These are phyloP conservation scores for Mormyrus iriodes DNA, from an alignment of 2,113 vertebrate genomes.

Conservation along the genomic window DNA sequence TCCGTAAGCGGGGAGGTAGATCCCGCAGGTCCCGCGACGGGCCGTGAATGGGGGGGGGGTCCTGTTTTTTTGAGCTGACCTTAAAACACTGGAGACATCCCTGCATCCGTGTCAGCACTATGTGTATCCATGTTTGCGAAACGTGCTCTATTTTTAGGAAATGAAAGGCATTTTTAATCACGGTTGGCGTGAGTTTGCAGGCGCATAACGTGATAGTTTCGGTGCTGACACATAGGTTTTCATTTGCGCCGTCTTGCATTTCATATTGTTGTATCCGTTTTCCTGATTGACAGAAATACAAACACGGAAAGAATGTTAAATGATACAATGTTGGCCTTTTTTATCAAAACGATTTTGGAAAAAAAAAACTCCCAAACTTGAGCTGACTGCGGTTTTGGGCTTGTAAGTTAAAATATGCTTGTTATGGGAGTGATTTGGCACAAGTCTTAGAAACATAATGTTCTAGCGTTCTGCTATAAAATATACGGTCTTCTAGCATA, in stretches of 20 bases:
- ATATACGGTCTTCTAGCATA: conserved; percentile 4
- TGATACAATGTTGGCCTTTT: not conserved
- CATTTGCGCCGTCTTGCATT: not conserved
- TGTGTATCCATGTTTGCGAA: not conserved
- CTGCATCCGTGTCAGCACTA: not conserved
- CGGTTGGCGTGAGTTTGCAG: not conserved
- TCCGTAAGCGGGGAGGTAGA: not conserved
- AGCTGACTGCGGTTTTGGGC: not conserved
- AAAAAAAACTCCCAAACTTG: not conserved
- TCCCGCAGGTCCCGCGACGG: not conserved
- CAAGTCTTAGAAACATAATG: conserved; percentile 1
- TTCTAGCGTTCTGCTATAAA: not conserved
- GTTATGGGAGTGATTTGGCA: conserved; percentile 12
- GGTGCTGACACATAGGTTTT: not conserved
- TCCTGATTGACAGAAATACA: not conserved
- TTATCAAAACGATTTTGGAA: not conserved
- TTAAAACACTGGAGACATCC: not conserved
- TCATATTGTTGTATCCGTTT: conserved; percentile 7
- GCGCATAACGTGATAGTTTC: not conserved
- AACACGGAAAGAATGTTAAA: conserved; percentile 8
- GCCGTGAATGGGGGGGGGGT: not conserved
- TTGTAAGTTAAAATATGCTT: not conserved
- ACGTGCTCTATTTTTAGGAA: not conserved
- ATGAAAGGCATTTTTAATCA: not conserved
- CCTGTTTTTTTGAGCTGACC: not conserved